These are phyloP conservation scores for Bubo scandiacus DNA, from an alignment of 2,113 vertebrate species.

Conservation along the genomic window DNA sequence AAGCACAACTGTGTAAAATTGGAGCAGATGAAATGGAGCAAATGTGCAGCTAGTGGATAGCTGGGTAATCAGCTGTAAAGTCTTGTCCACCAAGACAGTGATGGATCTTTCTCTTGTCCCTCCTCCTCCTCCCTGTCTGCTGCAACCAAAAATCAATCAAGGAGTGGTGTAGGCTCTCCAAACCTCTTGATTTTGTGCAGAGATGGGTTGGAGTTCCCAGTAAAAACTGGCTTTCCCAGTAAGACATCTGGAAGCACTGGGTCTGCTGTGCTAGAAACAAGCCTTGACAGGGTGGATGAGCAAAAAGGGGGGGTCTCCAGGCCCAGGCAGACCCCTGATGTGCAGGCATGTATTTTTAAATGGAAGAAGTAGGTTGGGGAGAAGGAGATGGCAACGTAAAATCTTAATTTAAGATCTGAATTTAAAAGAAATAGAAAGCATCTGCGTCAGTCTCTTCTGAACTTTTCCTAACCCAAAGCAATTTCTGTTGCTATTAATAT, in stretches of 20 bases:
- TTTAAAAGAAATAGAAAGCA: neutral
- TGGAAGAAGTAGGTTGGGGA: neutral
- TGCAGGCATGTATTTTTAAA: neutral
- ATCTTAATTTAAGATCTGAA: neutral
- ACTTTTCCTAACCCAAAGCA: constrained; percentile 26
- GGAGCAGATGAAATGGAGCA: constrained; percentile 24
- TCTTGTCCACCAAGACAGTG: neutral
- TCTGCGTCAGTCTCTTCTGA: neutral
- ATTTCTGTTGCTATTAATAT: constrained; percentile 49
- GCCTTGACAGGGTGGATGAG: neutral
- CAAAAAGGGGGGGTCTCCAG: neutral
- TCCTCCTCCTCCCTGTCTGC: neutral
- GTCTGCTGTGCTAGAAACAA: neutral
- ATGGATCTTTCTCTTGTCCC: neutral
- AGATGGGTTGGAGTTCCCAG: neutral
- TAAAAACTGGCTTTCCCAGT: neutral
- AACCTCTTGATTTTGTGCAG: neutral
- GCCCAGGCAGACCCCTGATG: neutral
- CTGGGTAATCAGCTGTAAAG: constrained; percentile 13
- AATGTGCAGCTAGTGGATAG: neutral
- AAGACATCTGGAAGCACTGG: neutral
- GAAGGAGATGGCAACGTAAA: neutral
- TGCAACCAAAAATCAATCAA: neutral
- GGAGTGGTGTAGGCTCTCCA: neutral
- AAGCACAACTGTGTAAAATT: neutral